Base-by-base conservation (phyloP, 2,797 vertebrate species). In the Sebastes steindachneri region DNA sequence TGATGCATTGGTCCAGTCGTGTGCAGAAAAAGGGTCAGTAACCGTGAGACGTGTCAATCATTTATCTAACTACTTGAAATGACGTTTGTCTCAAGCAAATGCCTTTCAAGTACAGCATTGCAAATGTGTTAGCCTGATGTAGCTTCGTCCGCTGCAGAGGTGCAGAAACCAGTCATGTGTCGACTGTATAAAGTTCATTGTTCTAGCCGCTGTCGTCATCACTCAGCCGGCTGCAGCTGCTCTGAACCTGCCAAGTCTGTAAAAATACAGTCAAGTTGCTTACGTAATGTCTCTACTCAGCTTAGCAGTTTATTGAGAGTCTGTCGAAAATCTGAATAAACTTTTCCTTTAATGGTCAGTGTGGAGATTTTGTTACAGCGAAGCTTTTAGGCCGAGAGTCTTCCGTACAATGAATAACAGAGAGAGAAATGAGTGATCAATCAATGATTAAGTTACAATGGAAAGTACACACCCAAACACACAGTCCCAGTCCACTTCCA, bases 211-310 rank as follows among this genome's bases (percentile, higher is more conserved):
- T 55, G 68, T 12, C 14, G 35, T 41, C 3, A 69, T 28, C 58
- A 62, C 0, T 9, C 41, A 11, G 48, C 12, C 29, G 9, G 69
- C 25, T 62, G 70, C 53, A 59, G 83, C 74, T 76, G 65, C 79
- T 63, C 23, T 45, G 23, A 75, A 60, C 66, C 53, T 55, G 63
- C 69, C 57, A 68, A 48, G 67, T 72, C 60, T 78, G 35, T 62
- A 29, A 57, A 54, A 31, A 31, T 57, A 9, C 31, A 6, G 14
- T 28, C 21, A 23, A 25, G 31, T 33, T 29, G n/a, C 26, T 76
- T 76, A 19, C 3, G 9, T 25, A 41, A 77, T 31, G 7, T 12
- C 4, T 51, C 55, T 15, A 1, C 66, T 33, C 29, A 12, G 55
- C 41, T 28, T 4, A 75, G 57, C 35, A n/a, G 11, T 57, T 73